Percentiles rank a stretch among this genome's conserved stretches.
These are phyloP conservation scores for Pedicia rivosa DNA, from an alignment of 2,888 invertebrate genomes.

Conservation along the genomic window DNA sequence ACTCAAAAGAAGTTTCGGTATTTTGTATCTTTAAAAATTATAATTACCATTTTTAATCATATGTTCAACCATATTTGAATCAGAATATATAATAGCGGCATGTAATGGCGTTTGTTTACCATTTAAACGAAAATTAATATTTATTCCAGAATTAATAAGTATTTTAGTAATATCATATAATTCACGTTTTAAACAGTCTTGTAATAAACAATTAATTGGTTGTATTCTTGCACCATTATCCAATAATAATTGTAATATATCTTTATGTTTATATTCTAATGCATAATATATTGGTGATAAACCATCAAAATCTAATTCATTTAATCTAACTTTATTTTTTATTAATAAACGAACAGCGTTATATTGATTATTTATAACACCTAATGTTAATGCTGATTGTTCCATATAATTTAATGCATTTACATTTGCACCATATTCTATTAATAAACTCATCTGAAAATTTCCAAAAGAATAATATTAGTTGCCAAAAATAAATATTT, in stretches of 20 bases:
- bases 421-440: constrained; percentile 37
- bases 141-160: constrained; percentile 21
- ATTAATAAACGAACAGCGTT: constrained; percentile 1
- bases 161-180: constrained; percentile 31
- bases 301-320: constrained; percentile 1
- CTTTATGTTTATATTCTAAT: constrained; percentile 42
- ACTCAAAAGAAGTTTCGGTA: constrained; percentile 16
- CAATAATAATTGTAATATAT: constrained; percentile 39
- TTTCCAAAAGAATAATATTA: constrained; percentile 3
- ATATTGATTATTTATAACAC: background rate
- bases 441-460: constrained; percentile 35
- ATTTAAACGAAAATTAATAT: constrained; percentile 19
- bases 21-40: too few species aligned
- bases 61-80: constrained; percentile 38
- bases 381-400: constrained; percentile 33
- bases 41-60: constrained; percentile 41
- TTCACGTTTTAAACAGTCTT: constrained; percentile 37
- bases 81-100: constrained; percentile 51
- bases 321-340: constrained; percentile 1
- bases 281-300: constrained; percentile 43
- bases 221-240: constrained; percentile 51
- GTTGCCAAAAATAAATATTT: too few species aligned
- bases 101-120: constrained; percentile 51
- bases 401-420: constrained; percentile 44
- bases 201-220: constrained; percentile 6